Base-by-base conservation (phyloP, 2,888 invertebrate species). In the Brachyopa scutellaris region DNA sequence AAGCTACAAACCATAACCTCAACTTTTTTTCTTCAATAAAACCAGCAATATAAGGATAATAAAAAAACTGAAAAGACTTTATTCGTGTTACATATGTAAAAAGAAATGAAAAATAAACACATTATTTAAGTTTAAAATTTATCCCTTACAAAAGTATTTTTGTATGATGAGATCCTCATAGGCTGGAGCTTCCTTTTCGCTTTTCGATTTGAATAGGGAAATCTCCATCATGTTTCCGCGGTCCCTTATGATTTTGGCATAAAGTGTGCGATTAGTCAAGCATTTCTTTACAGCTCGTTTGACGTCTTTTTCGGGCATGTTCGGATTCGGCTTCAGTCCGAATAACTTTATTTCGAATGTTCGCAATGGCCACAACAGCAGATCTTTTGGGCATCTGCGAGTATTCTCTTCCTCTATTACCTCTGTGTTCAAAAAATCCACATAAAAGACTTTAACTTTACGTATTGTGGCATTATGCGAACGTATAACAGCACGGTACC, bases 341-440 rank as follows among this genome's bases (percentile, higher is more conserved):
- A 91, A 87, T 45, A 94, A 86, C 70, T 89, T 88, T 0, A 92
- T 93, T 4, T 92, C 87, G 15, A 93, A 87, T 7, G 92, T 91
- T 0, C 91, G 91, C 2, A 93, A 91, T 0, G 93, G 93, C 61
- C 93, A 88, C 36, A 88, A 86, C 1, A 91, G 86, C 89, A 93
- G 92, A 23, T 92, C 90, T 0, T 90, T 88, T 33, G 89, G 90
- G 69, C 93, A 92, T 86, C 91, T 91, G 69, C 92, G 91, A 0
- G 93, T 88, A 77, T 92, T 89, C 6, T 88, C 85, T 15, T 90
- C 85, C 0, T 91, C 84, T 15, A 94, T 89, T 0, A 90, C 85
- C 86, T 94, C 94, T 5, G 91, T 88, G 86, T 95, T 95, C 1
- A 96, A 95, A 86, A 93, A 96, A 89, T 97, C 96, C 0, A 96